Conservation (phyloP, 2,113 vertebrate genomes). For the Pachycephala philippinensis region DNA sequence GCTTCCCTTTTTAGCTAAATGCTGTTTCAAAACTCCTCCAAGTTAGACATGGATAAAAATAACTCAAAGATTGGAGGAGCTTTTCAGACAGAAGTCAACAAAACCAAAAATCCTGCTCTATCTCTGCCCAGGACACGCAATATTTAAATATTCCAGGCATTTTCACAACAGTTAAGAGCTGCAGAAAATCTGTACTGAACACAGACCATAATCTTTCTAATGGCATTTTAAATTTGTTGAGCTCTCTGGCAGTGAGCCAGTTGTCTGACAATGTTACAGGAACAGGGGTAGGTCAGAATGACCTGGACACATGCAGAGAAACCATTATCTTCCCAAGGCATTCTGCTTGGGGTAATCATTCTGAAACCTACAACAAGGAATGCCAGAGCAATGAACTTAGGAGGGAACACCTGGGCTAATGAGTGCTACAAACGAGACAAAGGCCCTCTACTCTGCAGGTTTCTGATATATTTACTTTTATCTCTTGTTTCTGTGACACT, state of each 20-base stretch:
- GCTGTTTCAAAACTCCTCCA: background rate
- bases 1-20: background rate
- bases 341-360: background rate
- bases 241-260: background rate
- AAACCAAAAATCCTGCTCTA: background rate
- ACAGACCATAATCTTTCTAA: background rate
- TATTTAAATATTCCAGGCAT: background rate
- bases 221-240: background rate
- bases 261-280: background rate
- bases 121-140: background rate
- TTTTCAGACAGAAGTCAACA: background rate
- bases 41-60: background rate
- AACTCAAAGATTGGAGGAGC: background rate
- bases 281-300: constrained; percentile 4
- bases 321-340: background rate
- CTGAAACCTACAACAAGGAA: background rate
- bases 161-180: background rate
- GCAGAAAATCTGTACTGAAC: background rate
- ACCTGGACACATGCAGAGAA: constrained; percentile 19
- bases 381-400: background rate
- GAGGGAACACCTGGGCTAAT: background rate
- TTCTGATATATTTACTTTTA: background rate
- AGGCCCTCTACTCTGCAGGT: background rate
- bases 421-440: background rate
- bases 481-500: background rate